These are phyloP conservation scores for Notodonta ziczac DNA, from an alignment of 2,888 invertebrate species.

Conservation along the genomic window DNA sequence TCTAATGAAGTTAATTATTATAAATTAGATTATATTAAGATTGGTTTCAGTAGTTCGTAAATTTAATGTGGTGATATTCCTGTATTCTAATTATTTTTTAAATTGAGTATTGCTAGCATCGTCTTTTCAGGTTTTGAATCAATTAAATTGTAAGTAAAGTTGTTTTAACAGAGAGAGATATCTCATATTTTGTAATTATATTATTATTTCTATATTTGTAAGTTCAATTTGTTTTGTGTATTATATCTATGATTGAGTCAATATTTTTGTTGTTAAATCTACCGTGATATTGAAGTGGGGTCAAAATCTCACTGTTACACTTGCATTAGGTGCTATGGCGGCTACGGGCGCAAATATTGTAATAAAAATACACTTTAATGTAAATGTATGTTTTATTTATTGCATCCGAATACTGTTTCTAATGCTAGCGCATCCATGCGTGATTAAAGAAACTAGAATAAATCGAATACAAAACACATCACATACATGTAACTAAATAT, in stretches of 20 bases:
- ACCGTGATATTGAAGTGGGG: neutral
- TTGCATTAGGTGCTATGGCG: conserved; percentile 6
- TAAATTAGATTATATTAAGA: neutral
- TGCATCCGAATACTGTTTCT: conserved; percentile 81
- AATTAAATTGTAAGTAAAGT: no score
- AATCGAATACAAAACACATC: conserved; percentile 58
- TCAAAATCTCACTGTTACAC: conserved; percentile 1
- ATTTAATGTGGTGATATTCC: no score
- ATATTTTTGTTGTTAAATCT: neutral
- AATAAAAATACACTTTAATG: conserved; percentile 38
- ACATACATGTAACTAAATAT: conserved; percentile 64
- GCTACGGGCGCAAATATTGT: conserved; percentile 8
- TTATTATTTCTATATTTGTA: no score
- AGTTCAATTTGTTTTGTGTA: neutral
- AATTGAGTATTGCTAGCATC: no score
- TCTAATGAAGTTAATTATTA: neutral
- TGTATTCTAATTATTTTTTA: no score
- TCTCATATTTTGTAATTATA: no score
- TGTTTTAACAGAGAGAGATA: no score
- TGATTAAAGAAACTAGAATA: conserved; percentile 57
- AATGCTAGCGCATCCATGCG: conserved; percentile 73
- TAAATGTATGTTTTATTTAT: conserved; percentile 72
- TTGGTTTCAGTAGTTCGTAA: no score
- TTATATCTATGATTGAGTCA: neutral
- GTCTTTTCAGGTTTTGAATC: no score